Percentiles rank a stretch among this genome's conserved stretches.
Conservation (phyloP, 2,797 vertebrate species). For the Coranthus polyacanthus region DNA sequence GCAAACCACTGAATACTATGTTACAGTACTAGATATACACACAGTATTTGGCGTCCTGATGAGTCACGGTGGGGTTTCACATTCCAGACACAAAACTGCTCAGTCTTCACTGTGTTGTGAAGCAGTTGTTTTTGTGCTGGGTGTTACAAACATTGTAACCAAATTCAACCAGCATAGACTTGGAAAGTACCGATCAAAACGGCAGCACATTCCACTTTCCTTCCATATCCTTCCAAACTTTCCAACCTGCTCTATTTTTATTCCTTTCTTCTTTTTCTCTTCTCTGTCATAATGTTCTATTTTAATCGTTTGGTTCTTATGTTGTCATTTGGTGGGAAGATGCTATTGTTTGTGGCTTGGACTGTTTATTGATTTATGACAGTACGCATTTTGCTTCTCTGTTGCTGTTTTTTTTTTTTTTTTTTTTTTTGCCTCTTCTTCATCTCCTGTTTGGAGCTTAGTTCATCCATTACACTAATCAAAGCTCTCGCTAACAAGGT, state of each 20-base stretch:
- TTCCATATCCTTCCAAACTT: conserved; percentile 1
- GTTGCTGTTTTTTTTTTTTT: conserved; percentile 15
- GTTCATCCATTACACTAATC: conserved; percentile 71
- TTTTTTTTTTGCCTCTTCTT: conserved; percentile 34
- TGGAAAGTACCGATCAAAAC: conserved; percentile 5
- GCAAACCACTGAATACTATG: too few relatives aligned
- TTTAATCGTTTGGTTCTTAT: conserved; percentile 27
- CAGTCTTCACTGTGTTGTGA: conserved; percentile 19
- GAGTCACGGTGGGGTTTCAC: conserved; percentile 44
- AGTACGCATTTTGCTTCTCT: conserved; percentile 16
- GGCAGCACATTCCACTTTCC: conserved; percentile 8
- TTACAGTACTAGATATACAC: background rate
- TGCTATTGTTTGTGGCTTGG: conserved; percentile 28
- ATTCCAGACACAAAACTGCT: conserved; percentile 29
- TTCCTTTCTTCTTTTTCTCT: background rate
- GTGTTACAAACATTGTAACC: conserved; percentile 13
- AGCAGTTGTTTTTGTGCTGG: background rate
- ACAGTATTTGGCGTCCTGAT: conserved; percentile 11
- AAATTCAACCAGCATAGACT: conserved; percentile 10
- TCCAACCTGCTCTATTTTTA: conserved; percentile 14
- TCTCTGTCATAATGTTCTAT: conserved; percentile 20
- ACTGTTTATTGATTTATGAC: conserved; percentile 13
- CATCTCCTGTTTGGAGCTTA: conserved; percentile 49
- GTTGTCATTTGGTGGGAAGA: conserved; percentile 10
- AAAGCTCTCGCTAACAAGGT: conserved; percentile 74